Base-by-base conservation (phyloP, 2,888 invertebrate species). In the Cryptophagus acutangulus region DNA sequence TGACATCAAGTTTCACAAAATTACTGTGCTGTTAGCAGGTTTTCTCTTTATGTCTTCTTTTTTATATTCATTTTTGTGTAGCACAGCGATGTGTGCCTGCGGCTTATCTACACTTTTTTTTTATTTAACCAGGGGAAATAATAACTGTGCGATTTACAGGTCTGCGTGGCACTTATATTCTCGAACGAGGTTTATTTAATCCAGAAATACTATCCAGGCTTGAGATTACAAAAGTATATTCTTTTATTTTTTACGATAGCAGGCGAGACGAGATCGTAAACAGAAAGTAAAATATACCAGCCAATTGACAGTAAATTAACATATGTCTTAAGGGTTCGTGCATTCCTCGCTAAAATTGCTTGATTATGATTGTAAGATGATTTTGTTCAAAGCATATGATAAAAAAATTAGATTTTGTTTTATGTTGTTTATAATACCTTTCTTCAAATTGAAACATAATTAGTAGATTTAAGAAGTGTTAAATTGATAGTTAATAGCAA, bases 101-200 rank as follows among this genome's bases (percentile, higher is more conserved):
- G 38, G 50, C 46, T 46, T 49, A 49, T 49, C 50, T 44, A 41
- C 24, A 40, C 38, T 40, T 51, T 51, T 48, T 51, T 51, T 48
- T 52, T 48, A 47, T 52, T 52, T 48, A 48, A 47, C 44, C 44
- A 40, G 48, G n/a, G n/a, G 43, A 48, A 52, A 45, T 46, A 46
- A 50, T 50, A 43, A 45, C 45, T 43, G 45, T 36, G 44, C 45
- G n/a, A n/a, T n/a, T n/a, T n/a, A n/a, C n/a, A n/a, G n/a, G n/a
- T n/a, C n/a, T 38, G 39, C 36, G 42, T 43, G 46, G n/a, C n/a
- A n/a, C n/a, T n/a, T n/a, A 45, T 47, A 45, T 45, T 42, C 44
- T 30, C 45, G 36, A 20, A 29, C 39, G 38, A 45, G 41, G 29
- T 48, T 45, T 48, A 49, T 49, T 49, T 52, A 48, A 48, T 52